phyloP scores from a whole-genome alignment of 35 echinoderm and acorn worm species.

The Eucidaris tribuloides region DNA sequence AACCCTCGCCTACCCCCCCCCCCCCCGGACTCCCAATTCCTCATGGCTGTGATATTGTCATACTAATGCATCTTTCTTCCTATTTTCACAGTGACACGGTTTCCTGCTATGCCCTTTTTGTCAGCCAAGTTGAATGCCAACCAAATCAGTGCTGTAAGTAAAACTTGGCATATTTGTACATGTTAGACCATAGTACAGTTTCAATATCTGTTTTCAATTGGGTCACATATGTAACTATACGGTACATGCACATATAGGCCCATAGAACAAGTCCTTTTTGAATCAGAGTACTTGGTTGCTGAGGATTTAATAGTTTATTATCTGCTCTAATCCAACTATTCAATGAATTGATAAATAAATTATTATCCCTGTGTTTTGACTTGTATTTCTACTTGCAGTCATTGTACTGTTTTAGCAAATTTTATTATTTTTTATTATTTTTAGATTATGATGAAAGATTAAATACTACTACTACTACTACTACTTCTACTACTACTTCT shows the following conservation, averaged over 20 bases:
- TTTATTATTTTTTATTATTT: no score
- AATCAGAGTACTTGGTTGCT: background rate
- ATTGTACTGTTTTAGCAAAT: no score
- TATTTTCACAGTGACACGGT: slow-evolving; percentile 43
- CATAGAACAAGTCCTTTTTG: background rate
- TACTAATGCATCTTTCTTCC: no score
- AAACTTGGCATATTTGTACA: background rate
- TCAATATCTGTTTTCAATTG: background rate
- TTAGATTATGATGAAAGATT: no score
- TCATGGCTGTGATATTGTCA: no score
- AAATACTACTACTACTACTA: no score
- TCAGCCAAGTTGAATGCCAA: slow-evolving; percentile 12
- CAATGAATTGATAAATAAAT: no score
- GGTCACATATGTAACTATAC: background rate
- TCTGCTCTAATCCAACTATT: background rate
- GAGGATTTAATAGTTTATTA: background rate
- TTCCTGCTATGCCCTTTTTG: slow-evolving; percentile 41
- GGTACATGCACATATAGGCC: background rate
- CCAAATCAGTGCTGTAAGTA: slow-evolving; percentile 11
- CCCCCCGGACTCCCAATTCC: no score
- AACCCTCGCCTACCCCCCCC: no score
- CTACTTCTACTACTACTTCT: no score
- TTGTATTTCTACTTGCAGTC: no score
- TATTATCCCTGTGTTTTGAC: no score
- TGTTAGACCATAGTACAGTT: background rate